Conservation (phyloP, 2,113 vertebrate genomes). For the Ptilorrhoa leucosticta region DNA sequence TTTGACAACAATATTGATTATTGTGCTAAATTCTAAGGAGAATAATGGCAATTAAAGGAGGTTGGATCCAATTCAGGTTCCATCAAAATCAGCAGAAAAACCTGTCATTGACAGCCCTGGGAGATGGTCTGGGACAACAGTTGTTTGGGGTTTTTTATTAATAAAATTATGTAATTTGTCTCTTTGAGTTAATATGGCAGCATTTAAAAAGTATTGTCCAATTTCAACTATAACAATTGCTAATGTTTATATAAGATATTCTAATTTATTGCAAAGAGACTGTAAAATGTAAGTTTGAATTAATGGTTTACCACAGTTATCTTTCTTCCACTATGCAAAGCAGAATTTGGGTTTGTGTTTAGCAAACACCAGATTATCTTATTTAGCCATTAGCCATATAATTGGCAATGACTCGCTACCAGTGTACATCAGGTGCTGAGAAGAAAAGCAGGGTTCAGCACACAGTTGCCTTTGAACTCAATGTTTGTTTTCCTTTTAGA, state of each 20-base stretch:
- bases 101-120: neutral
- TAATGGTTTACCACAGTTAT: constrained; percentile 22
- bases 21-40: neutral
- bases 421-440: neutral
- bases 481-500: neutral
- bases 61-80: neutral
- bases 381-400: neutral
- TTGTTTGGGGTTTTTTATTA: neutral
- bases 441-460: neutral
- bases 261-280: constrained; percentile 8
- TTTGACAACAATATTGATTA: neutral
- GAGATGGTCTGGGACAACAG: neutral
- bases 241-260: neutral
- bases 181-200: constrained; percentile 15
- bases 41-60: neutral
- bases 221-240: neutral
- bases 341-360: neutral
- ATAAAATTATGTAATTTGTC: neutral
- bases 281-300: neutral
- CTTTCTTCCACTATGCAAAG: constrained; percentile 65
- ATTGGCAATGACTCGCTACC: neutral
- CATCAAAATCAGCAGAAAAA: neutral
- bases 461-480: neutral
- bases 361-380: neutral
- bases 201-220: neutral